Evolutionary conservation across 30 jellyfish, hydroid and myxozoan genomes (phyloP).

Genomic region (Aurelia sp.): DNA sequence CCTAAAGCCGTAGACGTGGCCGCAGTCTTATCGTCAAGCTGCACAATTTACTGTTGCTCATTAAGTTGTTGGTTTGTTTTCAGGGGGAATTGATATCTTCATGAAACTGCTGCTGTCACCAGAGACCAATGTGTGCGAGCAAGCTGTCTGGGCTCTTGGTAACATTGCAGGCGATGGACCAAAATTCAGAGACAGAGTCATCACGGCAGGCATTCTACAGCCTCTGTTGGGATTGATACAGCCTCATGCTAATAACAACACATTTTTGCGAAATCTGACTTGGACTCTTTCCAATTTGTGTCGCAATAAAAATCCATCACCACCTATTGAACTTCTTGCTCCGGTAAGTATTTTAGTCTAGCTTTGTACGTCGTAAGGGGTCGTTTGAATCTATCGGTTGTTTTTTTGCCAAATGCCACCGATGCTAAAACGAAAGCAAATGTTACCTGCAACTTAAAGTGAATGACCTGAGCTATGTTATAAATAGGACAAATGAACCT

Average conservation of each 20-base stretch:
- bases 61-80: not conserved
- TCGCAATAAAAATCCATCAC: slow-evolving; percentile 97
- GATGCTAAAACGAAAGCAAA: no score
- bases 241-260: slow-evolving; percentile 72
- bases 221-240: slow-evolving; percentile 88
- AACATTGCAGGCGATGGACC: slow-evolving; percentile 99
- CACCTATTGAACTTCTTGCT: slow-evolving; percentile 77
- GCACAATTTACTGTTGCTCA: not conserved
- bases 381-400: no score
- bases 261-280: slow-evolving; percentile 88
- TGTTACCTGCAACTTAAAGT: no score
- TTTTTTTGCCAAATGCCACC: no score
- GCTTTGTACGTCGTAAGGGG: no score
- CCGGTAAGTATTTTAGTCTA: slow-evolving; percentile 34
- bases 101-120: slow-evolving; percentile 78
- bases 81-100: slow-evolving; percentile 92
- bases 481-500: no score
- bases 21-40: not conserved
- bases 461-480: no score
- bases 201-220: slow-evolving; percentile 75
- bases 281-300: slow-evolving; percentile 98
- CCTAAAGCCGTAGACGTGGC: no score
- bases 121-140: slow-evolving; percentile 87
- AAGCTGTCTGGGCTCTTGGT: slow-evolving; percentile 99
- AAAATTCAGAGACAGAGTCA: slow-evolving; percentile 85